Evolutionary conservation across 2,113 vertebrate genomes (phyloP), one percentile per base, ranked within the genome.

Genomic region (Gadus macrocephalus): DNA sequence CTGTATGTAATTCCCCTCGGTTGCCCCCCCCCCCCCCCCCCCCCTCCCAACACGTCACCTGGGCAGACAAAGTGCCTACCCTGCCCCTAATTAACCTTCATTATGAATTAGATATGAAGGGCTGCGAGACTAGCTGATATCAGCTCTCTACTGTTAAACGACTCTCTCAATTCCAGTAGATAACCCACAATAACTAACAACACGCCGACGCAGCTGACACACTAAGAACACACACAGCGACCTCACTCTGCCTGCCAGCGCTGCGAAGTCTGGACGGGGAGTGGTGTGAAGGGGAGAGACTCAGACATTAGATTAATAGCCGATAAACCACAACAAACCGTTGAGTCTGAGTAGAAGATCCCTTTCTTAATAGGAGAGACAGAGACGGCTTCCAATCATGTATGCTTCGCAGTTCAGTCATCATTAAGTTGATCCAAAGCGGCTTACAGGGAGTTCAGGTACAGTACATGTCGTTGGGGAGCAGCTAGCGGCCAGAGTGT

Each of bases 261-360:
- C 42, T 49, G 11, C 2, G 9, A 9, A 49, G 42, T 71, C 74
- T 71, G 73, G 55, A 69, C 72, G 77, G 88, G 85, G 88, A 89
- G 90, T 64, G 82, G 90, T 81, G 86, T 89, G 85, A 90, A 90
- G 66, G 81, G 76, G 79, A 87, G 75, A 89, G 82, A 89, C 89
- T 82, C 87, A 89, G 84, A 90, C 87, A 89, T 89, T 88, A 83
- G 85, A 90, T 90, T 87, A 87, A 75, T 64, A 84, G 9, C 31
- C 75, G 74, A 81, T 68, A 71, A 67, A 83, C 69, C 66, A 69
- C 56, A 25, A 66, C 73, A 78, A 74, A 83, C 78, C 72, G 66
- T 76, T 79, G 62, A 84, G 64, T 55, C 66, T 62, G 67, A 72
- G 35, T 76, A 63, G 74, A 73, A 53, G 66, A 31, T 5, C 25